These are phyloP conservation scores for roundworm (Caenorhabditis elegans) DNA, from an alignment of 1,140 invertebrate species.

Conservation along the genomic window DNA sequence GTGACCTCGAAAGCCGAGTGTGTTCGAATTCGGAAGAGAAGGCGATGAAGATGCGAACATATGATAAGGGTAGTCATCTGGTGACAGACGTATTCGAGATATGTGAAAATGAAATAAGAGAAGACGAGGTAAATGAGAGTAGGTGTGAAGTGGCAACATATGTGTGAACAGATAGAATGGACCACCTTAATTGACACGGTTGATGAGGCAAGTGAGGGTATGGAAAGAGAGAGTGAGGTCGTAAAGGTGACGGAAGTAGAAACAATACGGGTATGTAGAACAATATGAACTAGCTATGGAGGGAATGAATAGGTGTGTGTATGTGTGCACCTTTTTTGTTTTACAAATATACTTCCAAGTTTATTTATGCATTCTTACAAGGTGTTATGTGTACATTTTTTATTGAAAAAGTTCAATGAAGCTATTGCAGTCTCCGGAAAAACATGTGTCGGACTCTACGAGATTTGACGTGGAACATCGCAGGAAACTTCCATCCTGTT, in stretches of 20 bases:
- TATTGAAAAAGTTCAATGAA: too few relatives aligned
- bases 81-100: background rate
- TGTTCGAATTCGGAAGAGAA: background rate
- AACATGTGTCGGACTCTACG: too few relatives aligned
- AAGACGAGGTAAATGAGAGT: background rate
- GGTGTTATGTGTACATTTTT: too few relatives aligned
- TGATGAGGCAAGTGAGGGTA: constrained; percentile 12
- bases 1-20: constrained; percentile 10
- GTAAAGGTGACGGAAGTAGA: background rate
- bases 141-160: constrained; percentile 26
- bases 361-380: too few relatives aligned
- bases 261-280: background rate
- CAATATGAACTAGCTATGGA: background rate
- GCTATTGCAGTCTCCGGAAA: too few relatives aligned
- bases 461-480: too few relatives aligned
- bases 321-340: too few relatives aligned
- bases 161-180: background rate
- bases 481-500: too few relatives aligned
- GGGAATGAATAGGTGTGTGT: background rate
- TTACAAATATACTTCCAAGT: too few relatives aligned
- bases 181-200: constrained; percentile 21
- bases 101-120: background rate
- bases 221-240: background rate
- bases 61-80: constrained; percentile 13
- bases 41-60: background rate